Evolutionary conservation across 64 coral and sea anemone genomes (phyloP).

Genomic region (Montipora cactus): DNA sequence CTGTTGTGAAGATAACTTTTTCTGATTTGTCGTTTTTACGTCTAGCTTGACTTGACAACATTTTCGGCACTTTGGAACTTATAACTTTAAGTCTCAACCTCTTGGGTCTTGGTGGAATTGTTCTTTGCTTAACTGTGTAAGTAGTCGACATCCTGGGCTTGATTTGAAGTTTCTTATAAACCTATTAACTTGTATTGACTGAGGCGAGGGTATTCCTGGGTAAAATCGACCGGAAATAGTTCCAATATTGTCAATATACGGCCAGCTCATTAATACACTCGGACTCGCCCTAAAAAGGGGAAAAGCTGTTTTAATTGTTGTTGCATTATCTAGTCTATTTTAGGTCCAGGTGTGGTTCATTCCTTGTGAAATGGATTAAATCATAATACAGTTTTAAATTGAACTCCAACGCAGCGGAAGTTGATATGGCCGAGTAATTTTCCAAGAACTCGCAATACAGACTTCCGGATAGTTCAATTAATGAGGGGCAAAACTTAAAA

Average conservation of each 20-base stretch:
- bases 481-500: no score
- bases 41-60: background rate
- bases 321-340: background rate
- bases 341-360: background rate
- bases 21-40: background rate
- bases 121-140: background rate
- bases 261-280: background rate
- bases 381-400: no score
- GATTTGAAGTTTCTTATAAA: background rate
- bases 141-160: background rate
- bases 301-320: background rate
- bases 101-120: background rate
- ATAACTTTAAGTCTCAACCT: background rate
- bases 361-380: no score
- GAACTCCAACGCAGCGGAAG: no score
- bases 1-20: background rate
- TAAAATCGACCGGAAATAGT: background rate
- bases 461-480: no score
- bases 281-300: background rate
- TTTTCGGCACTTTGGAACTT: slow-evolving; percentile 11
- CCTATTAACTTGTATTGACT: background rate
- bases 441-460: no score
- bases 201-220: background rate
- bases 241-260: no score
- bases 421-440: no score